Percentiles rank a stretch among this genome's conserved stretches.
These are phyloP conservation scores for Plutella xylostella DNA, from an alignment of 2,888 invertebrate genomes.

Conservation along the genomic window DNA sequence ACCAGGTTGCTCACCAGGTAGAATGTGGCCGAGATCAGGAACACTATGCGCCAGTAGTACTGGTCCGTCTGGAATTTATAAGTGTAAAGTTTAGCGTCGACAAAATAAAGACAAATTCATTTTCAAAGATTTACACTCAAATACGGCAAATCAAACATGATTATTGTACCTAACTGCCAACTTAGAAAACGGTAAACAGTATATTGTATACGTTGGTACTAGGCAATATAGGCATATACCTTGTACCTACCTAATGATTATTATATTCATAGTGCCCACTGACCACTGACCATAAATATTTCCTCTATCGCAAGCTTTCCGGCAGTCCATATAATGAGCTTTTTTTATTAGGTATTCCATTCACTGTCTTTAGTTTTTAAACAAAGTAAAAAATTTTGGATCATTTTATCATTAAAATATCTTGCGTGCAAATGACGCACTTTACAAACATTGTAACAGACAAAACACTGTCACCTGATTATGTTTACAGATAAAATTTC, in stretches of 20 bases:
- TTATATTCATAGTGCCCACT: too few species aligned
- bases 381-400: too few species aligned
- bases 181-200: not conserved
- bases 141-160: not conserved
- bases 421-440: too few species aligned
- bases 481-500: too few species aligned
- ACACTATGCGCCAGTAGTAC: slow-evolving; percentile 78
- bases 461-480: too few species aligned
- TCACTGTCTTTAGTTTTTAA: too few species aligned
- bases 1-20: slow-evolving; percentile 75
- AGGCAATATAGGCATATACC: not conserved
- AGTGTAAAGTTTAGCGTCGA: not conserved
- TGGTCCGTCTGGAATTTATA: slow-evolving; percentile 66
- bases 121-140: not conserved
- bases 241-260: not conserved
- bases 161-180: not conserved
- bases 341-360: too few species aligned
- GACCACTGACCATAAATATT: too few species aligned
- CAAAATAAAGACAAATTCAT: not conserved
- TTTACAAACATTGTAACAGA: too few species aligned
- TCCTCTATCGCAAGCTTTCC: too few species aligned
- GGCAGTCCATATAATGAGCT: too few species aligned
- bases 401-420: too few species aligned
- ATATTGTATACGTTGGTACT: not conserved
- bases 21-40: slow-evolving; percentile 76